phyloP scores from a whole-genome alignment of 2,113 vertebrate genomes.

The Carassius gibelio region DNA sequence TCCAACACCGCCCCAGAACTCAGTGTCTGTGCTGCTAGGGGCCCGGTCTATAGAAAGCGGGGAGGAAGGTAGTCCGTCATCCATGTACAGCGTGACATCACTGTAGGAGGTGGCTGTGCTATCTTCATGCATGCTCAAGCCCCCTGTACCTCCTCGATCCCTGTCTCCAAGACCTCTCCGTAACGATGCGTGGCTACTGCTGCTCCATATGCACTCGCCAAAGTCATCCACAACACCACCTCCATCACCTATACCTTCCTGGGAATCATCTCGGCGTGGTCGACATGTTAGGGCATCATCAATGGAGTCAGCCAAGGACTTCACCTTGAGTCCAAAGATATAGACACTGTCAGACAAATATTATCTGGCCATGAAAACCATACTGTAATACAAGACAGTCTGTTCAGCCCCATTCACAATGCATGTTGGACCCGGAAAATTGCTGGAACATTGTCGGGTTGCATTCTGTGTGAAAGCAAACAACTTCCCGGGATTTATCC shows the following conservation, averaged over 20 bases:
- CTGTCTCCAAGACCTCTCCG: conserved; percentile 57
- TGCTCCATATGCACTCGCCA: conserved; percentile 72
- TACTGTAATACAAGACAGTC: not conserved
- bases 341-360: not conserved
- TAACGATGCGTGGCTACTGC: conserved; percentile 60
- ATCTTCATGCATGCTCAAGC: conserved; percentile 80
- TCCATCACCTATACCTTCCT: conserved; percentile 73
- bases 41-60: conserved; percentile 80
- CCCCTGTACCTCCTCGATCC: conserved; percentile 65
- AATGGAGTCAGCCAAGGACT: conserved; percentile 88
- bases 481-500: too few relatives aligned
- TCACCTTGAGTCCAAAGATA: conserved; percentile 76
- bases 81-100: conserved; percentile 89
- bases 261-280: conserved; percentile 76
- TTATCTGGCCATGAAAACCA: not conserved
- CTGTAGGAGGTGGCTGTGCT: conserved; percentile 89
- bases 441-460: too few relatives aligned
- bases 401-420: too few relatives aligned
- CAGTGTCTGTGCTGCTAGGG: conserved; percentile 81
- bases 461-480: too few relatives aligned
- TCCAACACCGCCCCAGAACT: conserved; percentile 75
- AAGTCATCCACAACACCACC: conserved; percentile 72
- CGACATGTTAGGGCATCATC: conserved; percentile 88
- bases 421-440: too few relatives aligned
- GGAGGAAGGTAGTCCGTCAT: conserved; percentile 71